Evolutionary conservation across 1,140 invertebrate genomes (phyloP).

Genomic region (Laodelphax striatellus): DNA sequence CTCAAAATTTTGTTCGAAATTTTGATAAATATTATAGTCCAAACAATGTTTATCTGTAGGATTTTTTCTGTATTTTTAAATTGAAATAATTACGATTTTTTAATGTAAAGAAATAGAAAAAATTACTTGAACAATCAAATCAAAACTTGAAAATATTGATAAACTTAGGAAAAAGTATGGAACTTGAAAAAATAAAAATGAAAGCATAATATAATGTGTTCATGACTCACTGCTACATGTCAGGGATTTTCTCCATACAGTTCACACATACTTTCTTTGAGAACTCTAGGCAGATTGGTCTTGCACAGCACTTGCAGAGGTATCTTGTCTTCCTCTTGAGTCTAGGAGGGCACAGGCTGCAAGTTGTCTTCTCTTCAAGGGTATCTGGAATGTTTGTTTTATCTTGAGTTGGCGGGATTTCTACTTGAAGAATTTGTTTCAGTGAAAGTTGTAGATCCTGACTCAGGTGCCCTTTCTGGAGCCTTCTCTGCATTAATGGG

Average conservation of each 20-base stretch:
- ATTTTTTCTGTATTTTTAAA: too few species aligned
- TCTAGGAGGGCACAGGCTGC: slow-evolving; percentile 1
- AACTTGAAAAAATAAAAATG: too few species aligned
- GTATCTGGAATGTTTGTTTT: neutral
- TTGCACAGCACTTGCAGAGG: neutral
- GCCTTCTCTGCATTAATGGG: slow-evolving; percentile 22
- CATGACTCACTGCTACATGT: too few species aligned
- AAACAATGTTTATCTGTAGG: too few species aligned
- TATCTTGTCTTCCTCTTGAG: neutral
- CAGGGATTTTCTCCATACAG: slow-evolving; percentile 4
- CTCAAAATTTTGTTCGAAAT: too few species aligned
- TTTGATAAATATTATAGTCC: too few species aligned
- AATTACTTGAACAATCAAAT: too few species aligned
- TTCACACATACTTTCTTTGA: neutral
- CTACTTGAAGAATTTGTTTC: neutral
- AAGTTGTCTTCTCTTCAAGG: slow-evolving; percentile 5
- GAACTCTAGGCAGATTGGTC: neutral
- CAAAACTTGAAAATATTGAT: too few species aligned
- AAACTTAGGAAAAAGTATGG: too few species aligned
- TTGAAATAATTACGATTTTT: too few species aligned
- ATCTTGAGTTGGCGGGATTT: neutral
- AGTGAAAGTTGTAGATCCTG: neutral
- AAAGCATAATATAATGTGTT: too few species aligned
- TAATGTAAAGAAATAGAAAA: too few species aligned
- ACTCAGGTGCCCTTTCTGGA: neutral